Conservation (phyloP, 2,113 vertebrate species). For the Galbula dea region DNA sequence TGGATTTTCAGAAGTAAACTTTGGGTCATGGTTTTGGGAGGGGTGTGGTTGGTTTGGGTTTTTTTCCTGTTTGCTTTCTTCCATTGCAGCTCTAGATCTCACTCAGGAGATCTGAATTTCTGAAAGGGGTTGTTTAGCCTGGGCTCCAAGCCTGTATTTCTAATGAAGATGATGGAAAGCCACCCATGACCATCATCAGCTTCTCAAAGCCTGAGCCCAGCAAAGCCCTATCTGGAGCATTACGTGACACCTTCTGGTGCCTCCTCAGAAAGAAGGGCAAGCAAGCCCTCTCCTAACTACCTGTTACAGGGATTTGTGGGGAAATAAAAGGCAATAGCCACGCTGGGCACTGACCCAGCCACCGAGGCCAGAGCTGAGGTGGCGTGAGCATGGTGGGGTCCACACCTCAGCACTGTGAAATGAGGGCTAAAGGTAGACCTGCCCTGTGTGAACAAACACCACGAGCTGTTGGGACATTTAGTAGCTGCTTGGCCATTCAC, state of each 20-base stretch:
- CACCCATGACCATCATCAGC: rapidly evolving
- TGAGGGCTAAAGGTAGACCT: background rate
- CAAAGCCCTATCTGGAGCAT: background rate
- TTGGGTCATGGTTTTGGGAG: background rate
- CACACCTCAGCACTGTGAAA: background rate
- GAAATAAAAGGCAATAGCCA: background rate
- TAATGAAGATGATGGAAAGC: background rate
- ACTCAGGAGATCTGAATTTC: background rate
- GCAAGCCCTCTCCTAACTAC: background rate
- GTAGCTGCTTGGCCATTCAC: background rate
- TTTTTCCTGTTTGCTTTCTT: background rate
- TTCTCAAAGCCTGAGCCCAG: background rate
- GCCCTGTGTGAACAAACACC: background rate
- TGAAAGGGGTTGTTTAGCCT: background rate
- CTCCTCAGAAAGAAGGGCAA: rapidly evolving
- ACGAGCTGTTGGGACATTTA: background rate
- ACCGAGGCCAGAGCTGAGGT: background rate
- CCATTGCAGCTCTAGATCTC: background rate
- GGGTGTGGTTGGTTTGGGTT: background rate
- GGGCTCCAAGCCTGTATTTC: background rate
- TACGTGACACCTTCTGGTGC: background rate
- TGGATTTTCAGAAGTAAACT: background rate
- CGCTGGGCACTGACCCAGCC: too few relatives aligned
- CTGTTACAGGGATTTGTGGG: background rate
- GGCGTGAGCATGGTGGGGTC: background rate